These are phyloP conservation scores for Eulimnadia texana DNA, from an alignment of 1,140 invertebrate genomes.

Conservation along the genomic window DNA sequence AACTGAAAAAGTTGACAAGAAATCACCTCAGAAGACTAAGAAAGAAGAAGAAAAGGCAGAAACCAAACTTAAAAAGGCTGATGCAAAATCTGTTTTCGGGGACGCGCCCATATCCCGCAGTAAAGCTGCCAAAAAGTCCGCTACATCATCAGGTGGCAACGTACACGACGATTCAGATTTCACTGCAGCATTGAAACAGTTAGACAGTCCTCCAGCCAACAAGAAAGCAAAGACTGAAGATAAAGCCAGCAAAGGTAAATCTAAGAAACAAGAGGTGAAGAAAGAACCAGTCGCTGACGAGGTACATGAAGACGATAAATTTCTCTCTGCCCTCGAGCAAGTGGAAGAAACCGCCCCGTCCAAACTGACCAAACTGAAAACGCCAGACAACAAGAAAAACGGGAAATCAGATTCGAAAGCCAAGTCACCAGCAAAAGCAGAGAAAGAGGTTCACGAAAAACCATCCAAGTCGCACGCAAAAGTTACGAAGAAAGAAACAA, in stretches of 20 bases:
- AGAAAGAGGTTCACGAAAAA: slow-evolving; percentile 22
- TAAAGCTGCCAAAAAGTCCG: not conserved
- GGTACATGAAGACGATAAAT: not conserved
- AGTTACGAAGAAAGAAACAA: slow-evolving; percentile 10
- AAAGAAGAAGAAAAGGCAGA: not conserved
- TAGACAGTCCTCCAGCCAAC: slow-evolving; percentile 31
- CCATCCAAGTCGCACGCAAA: no score
- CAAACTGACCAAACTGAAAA: not conserved
- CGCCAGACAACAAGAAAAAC: not conserved
- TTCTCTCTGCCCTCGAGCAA: not conserved
- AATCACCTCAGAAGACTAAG: not conserved
- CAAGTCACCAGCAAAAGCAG: not conserved
- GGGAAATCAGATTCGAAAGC: not conserved
- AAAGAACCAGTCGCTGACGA: not conserved
- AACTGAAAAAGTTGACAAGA: not conserved
- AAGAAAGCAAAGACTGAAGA: slow-evolving; percentile 18
- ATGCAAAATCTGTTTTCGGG: slow-evolving; percentile 5
- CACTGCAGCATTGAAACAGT: slow-evolving; percentile 32
- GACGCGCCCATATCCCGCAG: slow-evolving; percentile 2
- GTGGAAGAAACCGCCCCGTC: not conserved
- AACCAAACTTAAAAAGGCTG: slow-evolving; percentile 3
- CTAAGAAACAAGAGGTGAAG: not conserved
- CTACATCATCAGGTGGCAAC: not conserved
- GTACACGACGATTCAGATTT: not conserved
- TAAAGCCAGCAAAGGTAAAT: not conserved